Evolutionary conservation across 2,113 vertebrate species (phyloP).

Genomic region (Sebastes schlegelii): DNA sequence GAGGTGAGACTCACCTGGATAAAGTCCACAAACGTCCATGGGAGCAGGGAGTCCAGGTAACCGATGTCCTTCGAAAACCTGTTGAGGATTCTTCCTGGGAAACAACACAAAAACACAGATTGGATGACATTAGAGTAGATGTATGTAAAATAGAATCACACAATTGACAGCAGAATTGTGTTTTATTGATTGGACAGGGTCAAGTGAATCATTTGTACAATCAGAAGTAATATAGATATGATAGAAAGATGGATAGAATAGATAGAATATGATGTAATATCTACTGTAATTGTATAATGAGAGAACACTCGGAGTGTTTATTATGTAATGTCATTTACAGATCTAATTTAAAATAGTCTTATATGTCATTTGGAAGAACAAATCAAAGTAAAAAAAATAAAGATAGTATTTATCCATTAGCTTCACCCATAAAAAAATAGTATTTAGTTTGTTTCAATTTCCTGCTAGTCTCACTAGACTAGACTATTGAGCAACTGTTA

Average conservation of each 20-base stretch:
- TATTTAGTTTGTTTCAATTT: conserved; percentile 45
- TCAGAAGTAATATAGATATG: not conserved
- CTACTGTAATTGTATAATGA: not conserved
- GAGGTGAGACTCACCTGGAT: conserved; percentile 90
- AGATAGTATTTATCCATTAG: conserved; percentile 13
- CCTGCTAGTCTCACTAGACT: conserved; percentile 68
- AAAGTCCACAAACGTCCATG: conserved; percentile 92
- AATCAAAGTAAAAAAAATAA: conserved; percentile 33
- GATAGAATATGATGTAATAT: not conserved
- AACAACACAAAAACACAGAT: conserved; percentile 59
- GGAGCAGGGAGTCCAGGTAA: conserved; percentile 93
- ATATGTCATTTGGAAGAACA: conserved; percentile 16
- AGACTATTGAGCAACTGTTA: conserved; percentile 86
- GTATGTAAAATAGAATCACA: not conserved
- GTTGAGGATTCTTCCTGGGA: conserved; percentile 92
- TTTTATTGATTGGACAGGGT: conserved; percentile 14
- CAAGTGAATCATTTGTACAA: conserved; percentile 5
- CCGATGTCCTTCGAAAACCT: conserved; percentile 96
- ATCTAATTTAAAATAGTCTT: not conserved
- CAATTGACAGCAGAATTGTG: not conserved
- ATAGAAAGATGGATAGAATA: not conserved
- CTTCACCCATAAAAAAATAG: conserved; percentile 33
- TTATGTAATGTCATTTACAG: not conserved
- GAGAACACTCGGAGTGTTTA: not conserved
- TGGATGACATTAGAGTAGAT: conserved; percentile 29